Percentiles rank a stretch among this genome's conserved stretches.
Evolutionary conservation across 2,113 vertebrate genomes (phyloP).

Genomic region (Scolopax mira): DNA sequence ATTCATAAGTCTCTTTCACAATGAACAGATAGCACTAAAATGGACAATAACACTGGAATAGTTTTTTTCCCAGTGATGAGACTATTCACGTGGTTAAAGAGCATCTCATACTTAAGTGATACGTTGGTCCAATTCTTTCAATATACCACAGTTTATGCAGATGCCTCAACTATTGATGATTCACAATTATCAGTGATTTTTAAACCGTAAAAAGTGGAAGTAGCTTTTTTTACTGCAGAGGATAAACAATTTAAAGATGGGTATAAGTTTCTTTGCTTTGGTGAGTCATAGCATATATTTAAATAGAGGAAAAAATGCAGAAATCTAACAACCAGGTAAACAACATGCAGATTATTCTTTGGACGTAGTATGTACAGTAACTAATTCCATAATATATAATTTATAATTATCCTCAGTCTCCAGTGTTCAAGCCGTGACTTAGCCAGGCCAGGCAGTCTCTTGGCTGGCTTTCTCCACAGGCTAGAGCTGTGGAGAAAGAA

Average conservation of each 20-base stretch:
- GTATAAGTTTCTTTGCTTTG: neutral
- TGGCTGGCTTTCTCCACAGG: neutral
- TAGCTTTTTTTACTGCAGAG: neutral
- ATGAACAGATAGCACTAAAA: neutral
- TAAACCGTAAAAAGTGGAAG: neutral
- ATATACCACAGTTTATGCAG: neutral
- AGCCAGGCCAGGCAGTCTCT: rapidly evolving
- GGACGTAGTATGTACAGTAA: neutral
- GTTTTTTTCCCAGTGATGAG: neutral
- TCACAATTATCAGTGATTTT: neutral
- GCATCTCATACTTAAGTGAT: neutral
- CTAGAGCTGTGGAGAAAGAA: neutral
- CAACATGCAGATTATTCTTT: neutral
- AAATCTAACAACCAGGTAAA: neutral
- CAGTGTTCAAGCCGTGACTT: neutral
- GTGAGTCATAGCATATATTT: neutral
- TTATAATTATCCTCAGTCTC: neutral
- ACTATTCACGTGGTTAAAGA: neutral
- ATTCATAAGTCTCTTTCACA: neutral
- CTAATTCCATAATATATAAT: neutral
- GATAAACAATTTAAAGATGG: neutral
- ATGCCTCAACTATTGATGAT: neutral
- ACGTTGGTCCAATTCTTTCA: neutral
- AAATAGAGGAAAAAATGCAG: neutral
- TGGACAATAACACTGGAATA: neutral